A percentile compares a stretch with the other conserved stretches of the same genome.
phyloP scores from a whole-genome alignment of 2,113 vertebrate genomes.

The Podiceps cristatus region DNA sequence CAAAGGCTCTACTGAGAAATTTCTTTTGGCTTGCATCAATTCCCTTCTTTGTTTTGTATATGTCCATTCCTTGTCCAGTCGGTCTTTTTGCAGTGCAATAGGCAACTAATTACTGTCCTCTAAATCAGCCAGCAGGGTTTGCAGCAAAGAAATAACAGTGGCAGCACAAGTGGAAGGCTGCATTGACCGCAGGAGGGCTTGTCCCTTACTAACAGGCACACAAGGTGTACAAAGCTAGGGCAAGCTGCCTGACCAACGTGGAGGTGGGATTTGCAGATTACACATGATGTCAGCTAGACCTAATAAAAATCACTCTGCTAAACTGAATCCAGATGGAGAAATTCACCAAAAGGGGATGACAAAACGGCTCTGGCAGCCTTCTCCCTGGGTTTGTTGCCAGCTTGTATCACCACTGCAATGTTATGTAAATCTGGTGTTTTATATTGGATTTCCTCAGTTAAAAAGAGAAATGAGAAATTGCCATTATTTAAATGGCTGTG shows the following conservation, averaged over 20 bases:
- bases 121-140: not conserved
- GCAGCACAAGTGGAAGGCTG: not conserved
- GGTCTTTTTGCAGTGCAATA: slow-evolving; percentile 35
- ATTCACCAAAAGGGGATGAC: slow-evolving; percentile 44
- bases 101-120: slow-evolving; percentile 39
- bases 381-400: slow-evolving; percentile 57
- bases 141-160: not conserved
- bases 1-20: not conserved
- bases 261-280: slow-evolving; percentile 22
- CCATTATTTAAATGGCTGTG: slow-evolving; percentile 56
- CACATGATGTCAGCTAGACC: slow-evolving; percentile 4
- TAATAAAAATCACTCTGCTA: slow-evolving; percentile 38
- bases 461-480: slow-evolving; percentile 69
- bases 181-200: not conserved
- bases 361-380: slow-evolving; percentile 54
- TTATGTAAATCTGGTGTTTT: slow-evolving; percentile 75
- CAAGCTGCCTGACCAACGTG: not conserved
- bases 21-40: not conserved
- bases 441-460: slow-evolving; percentile 68
- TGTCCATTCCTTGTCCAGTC: slow-evolving; percentile 28
- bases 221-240: not conserved
- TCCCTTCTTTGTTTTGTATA: slow-evolving; percentile 1
- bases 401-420: slow-evolving; percentile 62
- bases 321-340: slow-evolving; percentile 52
- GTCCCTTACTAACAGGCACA: not conserved